phyloP scores from a whole-genome alignment of 2,797 vertebrate species.

The Knipowitschia caucasica region DNA sequence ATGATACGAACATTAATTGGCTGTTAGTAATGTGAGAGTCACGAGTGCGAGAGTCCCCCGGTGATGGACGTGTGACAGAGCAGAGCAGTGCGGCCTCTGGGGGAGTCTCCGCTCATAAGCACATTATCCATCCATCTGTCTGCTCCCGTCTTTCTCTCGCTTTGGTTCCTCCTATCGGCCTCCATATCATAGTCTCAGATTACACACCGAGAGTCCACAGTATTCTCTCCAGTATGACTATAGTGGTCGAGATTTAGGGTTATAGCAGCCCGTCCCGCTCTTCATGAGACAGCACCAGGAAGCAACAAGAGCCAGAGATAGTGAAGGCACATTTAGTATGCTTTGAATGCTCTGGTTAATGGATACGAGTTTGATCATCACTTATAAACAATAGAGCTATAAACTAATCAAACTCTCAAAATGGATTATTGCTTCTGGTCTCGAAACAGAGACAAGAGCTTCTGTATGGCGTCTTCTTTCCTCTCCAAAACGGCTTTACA shows the following conservation, averaged over 20 bases:
- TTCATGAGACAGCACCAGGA: neutral
- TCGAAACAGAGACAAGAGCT: too few species aligned
- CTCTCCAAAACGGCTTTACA: too few species aligned
- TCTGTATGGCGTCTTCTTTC: too few species aligned
- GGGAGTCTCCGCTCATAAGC: constrained; percentile 49
- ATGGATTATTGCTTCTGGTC: too few species aligned
- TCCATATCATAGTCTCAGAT: constrained; percentile 34
- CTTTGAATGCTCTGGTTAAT: neutral
- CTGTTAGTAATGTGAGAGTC: constrained; percentile 2
- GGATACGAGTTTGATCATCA: neutral
- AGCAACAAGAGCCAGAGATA: neutral
- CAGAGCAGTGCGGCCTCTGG: constrained; percentile 43
- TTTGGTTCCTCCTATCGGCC: constrained; percentile 14
- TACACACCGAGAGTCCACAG: constrained; percentile 32
- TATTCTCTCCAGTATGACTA: neutral
- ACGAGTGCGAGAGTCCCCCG: constrained; percentile 17
- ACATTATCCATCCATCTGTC: constrained; percentile 63
- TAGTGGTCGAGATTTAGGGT: constrained; percentile 9
- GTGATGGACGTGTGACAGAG: constrained; percentile 41
- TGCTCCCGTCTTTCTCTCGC: constrained; percentile 10
- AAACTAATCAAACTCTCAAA: too few species aligned
- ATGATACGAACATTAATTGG: neutral
- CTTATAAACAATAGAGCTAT: too few species aligned
- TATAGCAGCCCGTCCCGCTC: neutral
- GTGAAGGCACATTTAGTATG: neutral